phyloP scores from a whole-genome alignment of 1,140 invertebrate genomes.

The Bradynema listronoti region DNA sequence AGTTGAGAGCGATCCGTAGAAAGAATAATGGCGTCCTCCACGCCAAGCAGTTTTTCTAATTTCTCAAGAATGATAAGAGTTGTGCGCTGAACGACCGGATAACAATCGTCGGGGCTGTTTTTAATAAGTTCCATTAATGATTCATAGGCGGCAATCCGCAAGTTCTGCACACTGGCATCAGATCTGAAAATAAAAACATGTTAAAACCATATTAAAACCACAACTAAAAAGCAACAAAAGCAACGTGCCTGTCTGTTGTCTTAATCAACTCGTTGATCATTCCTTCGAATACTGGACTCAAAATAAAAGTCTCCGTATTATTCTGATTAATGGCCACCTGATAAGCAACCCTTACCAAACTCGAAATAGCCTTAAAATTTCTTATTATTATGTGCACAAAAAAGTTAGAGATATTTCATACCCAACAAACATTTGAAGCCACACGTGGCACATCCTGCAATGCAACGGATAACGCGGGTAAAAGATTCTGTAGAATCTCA shows the following conservation, averaged over 20 bases:
- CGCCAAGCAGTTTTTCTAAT: constrained; percentile 80
- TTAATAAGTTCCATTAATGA: constrained; percentile 99
- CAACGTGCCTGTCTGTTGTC: constrained; percentile 76
- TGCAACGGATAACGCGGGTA: constrained; percentile 81
- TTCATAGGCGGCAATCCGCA: constrained; percentile 92
- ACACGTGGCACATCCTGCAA: constrained; percentile 82
- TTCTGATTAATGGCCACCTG: constrained; percentile 65
- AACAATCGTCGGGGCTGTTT: constrained; percentile 93
- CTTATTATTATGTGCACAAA: background rate
- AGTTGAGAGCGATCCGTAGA: constrained; percentile 80
- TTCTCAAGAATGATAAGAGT: constrained; percentile 90
- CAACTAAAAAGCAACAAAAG: constrained; percentile 3
- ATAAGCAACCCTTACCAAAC: constrained; percentile 91
- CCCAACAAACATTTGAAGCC: constrained; percentile 97
- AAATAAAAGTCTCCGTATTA: constrained; percentile 80
- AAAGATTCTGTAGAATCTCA: constrained; percentile 71
- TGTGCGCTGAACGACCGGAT: constrained; percentile 86
- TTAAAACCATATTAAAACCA: constrained; percentile 15
- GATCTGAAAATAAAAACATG: constrained; percentile 56
- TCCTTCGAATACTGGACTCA: constrained; percentile 84
- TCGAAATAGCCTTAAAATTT: constrained; percentile 72
- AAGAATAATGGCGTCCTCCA: constrained; percentile 76
- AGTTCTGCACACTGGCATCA: constrained; percentile 70
- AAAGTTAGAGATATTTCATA: constrained; percentile 35
- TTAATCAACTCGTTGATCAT: constrained; percentile 83